phyloP scores from a whole-genome alignment of 2,888 invertebrate genomes.

The Neocrepidodera transversa region DNA sequence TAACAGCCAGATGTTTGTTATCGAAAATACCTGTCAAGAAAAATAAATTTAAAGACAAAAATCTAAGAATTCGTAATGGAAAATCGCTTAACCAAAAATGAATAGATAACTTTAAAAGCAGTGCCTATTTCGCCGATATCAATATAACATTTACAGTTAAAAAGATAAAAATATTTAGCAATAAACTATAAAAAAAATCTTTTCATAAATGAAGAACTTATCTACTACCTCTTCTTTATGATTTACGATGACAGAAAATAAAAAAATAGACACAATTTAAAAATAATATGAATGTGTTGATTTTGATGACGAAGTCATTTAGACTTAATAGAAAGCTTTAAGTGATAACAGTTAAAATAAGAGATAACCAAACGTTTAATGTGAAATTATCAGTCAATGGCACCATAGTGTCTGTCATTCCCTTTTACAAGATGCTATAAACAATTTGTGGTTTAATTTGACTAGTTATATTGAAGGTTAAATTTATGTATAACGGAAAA shows the following conservation, averaged over 20 bases:
- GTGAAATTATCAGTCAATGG: conserved; percentile 20
- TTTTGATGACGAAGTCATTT: too few species aligned
- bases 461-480: conserved; percentile 15
- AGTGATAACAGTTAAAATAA: conserved; percentile 18
- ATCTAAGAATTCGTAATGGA: background rate
- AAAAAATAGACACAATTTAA: too few species aligned
- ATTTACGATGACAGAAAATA: too few species aligned
- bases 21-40: conserved; percentile 22
- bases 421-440: conserved; percentile 23
- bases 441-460: conserved; percentile 27
- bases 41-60: conserved; percentile 15
- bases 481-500: background rate
- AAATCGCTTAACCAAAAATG: background rate
- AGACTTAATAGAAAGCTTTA: background rate
- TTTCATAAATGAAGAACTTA: too few species aligned
- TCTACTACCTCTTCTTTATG: too few species aligned
- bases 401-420: conserved; percentile 32
- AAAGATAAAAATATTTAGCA: too few species aligned
- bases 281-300: too few species aligned
- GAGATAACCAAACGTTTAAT: background rate
- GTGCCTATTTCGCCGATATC: background rate
- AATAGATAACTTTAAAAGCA: background rate
- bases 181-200: too few species aligned
- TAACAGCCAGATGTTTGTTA: conserved; percentile 26
- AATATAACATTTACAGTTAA: too few species aligned